These are phyloP conservation scores for Seira musarum DNA, from an alignment of 2,888 invertebrate genomes.

Conservation along the genomic window DNA sequence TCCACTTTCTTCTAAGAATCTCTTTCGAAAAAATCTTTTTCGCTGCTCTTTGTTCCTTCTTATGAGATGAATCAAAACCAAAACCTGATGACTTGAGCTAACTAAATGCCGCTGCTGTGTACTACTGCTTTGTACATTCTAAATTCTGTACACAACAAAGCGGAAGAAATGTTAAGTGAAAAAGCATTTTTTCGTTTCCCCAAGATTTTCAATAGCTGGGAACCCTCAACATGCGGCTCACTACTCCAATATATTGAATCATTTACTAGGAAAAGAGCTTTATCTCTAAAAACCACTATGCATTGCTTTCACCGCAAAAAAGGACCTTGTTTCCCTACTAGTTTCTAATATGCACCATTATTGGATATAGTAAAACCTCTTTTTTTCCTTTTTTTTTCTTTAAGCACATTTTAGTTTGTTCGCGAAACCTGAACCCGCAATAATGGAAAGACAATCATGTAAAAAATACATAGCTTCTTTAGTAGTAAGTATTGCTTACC, in stretches of 20 bases:
- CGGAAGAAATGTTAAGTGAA: conserved; percentile 6
- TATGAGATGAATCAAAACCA: conserved; percentile 21
- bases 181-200: neutral
- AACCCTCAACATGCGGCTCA: neutral
- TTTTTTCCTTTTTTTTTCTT: neutral
- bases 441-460: neutral
- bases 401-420: neutral
- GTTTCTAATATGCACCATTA: conserved; percentile 19
- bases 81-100: neutral
- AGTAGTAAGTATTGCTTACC: too few relatives aligned
- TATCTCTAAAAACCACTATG: conserved; percentile 20
- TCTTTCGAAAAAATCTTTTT: neutral
- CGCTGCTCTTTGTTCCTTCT: conserved; percentile 5
- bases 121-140: neutral
- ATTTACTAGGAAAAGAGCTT: conserved; percentile 36
- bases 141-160: neutral
- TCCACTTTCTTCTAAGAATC: neutral
- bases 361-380: too few relatives aligned
- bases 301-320: neutral
- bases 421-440: neutral
- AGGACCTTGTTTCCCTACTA: neutral
- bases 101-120: too few relatives aligned
- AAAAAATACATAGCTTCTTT: neutral
- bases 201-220: neutral
- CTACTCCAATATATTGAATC: conserved; percentile 39